phyloP scores from a whole-genome alignment of 2,113 vertebrate species.

The Mirza zaza region DNA sequence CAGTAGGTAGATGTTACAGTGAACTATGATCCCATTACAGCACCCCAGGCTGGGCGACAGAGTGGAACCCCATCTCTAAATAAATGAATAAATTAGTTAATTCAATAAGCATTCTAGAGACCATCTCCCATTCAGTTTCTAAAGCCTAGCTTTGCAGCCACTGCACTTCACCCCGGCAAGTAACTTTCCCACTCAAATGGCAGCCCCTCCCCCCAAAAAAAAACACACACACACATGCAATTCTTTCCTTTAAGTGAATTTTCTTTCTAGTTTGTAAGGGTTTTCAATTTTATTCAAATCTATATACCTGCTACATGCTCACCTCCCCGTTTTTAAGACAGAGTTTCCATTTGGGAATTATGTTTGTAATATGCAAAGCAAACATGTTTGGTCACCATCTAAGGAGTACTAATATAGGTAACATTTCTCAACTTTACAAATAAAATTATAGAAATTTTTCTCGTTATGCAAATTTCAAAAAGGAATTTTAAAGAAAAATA shows the following conservation, averaged over 20 bases:
- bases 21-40: no score
- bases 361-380: background rate
- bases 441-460: background rate
- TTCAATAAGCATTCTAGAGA: background rate
- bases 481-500: background rate
- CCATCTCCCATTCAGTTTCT: background rate
- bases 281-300: background rate
- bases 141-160: background rate
- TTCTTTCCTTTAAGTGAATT: background rate
- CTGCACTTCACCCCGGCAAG: rapidly evolving
- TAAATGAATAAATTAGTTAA: no score
- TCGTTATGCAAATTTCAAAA: background rate
- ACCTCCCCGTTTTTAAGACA: background rate
- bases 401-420: background rate
- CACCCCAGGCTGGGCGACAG: no score
- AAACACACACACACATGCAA: background rate
- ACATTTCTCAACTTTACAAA: background rate
- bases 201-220: background rate
- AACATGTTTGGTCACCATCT: background rate
- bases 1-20: no score
- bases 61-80: no score
- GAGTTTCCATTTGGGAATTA: background rate
- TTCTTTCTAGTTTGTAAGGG: background rate
- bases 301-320: background rate
- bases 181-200: background rate